A percentile compares a stretch with the other conserved stretches of the same genome.
These are phyloP conservation scores for Dermatophagoides farinae DNA, from an alignment of 1,140 invertebrate genomes.

Conservation along the genomic window DNA sequence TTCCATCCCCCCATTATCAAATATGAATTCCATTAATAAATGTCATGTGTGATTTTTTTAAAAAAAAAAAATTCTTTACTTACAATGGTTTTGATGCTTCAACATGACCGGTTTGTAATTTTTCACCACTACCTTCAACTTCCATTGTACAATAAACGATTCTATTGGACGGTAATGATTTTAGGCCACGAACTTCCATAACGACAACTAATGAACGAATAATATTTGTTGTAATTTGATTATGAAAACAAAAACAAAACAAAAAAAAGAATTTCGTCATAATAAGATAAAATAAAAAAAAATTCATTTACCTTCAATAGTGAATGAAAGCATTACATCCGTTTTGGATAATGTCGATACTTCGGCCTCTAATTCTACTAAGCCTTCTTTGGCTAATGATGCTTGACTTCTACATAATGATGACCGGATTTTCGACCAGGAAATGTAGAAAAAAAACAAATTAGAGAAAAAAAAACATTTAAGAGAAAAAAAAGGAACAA, in stretches of 20 bases:
- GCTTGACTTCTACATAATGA: slow-evolving; percentile 45
- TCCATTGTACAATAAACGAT: slow-evolving; percentile 99
- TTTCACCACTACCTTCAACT: slow-evolving; percentile 82
- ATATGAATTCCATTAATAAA: background rate
- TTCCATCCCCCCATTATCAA: background rate
- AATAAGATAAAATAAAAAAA: background rate
- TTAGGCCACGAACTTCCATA: slow-evolving; percentile 95
- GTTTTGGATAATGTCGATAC: slow-evolving; percentile 61
- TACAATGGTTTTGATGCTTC: slow-evolving; percentile 95
- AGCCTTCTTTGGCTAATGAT: slow-evolving; percentile 75
- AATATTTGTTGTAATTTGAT: slow-evolving; percentile 29
- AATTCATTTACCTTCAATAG: slow-evolving; percentile 57
- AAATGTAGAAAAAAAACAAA: background rate
- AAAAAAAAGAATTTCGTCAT: background rate
- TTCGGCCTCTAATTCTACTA: slow-evolving; percentile 54
- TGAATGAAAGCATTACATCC: slow-evolving; percentile 89
- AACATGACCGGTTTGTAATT: slow-evolving; percentile 95
- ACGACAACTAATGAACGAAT: slow-evolving; percentile 44
- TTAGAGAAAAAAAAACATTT: background rate
- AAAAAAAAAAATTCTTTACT: slow-evolving; percentile 24
- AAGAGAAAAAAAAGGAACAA: background rate
- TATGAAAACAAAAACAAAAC: slow-evolving; percentile 1
- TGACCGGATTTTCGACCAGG: background rate
- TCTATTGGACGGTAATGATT: slow-evolving; percentile 81
- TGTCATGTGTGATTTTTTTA: background rate